Conservation (phyloP, 2,113 vertebrate genomes). For the Ranitomeya imitator region DNA sequence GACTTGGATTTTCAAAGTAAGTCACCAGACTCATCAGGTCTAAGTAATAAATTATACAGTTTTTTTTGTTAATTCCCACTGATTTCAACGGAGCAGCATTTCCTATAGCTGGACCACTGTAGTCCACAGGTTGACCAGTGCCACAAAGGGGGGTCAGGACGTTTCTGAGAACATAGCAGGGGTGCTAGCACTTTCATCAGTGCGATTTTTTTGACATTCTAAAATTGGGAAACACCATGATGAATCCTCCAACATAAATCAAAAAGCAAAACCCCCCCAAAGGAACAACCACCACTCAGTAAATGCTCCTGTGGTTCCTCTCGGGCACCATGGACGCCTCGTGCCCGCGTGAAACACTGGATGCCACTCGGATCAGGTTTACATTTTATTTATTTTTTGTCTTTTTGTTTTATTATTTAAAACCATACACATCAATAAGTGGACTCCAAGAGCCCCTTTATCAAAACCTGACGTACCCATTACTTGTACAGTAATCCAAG, state of each 20-base stretch:
- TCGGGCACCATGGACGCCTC: neutral
- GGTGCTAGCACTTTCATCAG: no score
- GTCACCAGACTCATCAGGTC: no score
- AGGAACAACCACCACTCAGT: neutral
- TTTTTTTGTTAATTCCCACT: no score
- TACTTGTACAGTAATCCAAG: conserved; percentile 34
- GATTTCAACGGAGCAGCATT: no score
- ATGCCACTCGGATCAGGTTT: conserved; percentile 23
- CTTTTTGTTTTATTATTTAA: conserved; percentile 59
- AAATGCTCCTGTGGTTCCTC: neutral
- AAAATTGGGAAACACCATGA: no score
- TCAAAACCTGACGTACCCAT: conserved; percentile 10
- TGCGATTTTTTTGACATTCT: no score
- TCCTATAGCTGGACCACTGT: no score
- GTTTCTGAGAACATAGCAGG: no score
- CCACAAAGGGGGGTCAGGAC: neutral
- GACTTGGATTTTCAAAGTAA: no score
- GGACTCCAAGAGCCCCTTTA: conserved; percentile 49
- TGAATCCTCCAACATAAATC: neutral
- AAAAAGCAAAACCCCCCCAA: neutral
- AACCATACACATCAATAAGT: conserved; percentile 55
- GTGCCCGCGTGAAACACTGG: neutral
- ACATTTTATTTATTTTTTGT: conserved; percentile 59
- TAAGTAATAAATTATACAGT: no score
- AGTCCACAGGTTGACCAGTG: neutral